Percentiles rank a stretch among this genome's conserved stretches.
Evolutionary conservation across 2,888 invertebrate species (phyloP).

Genomic region (Strigamia transsilvanica): DNA sequence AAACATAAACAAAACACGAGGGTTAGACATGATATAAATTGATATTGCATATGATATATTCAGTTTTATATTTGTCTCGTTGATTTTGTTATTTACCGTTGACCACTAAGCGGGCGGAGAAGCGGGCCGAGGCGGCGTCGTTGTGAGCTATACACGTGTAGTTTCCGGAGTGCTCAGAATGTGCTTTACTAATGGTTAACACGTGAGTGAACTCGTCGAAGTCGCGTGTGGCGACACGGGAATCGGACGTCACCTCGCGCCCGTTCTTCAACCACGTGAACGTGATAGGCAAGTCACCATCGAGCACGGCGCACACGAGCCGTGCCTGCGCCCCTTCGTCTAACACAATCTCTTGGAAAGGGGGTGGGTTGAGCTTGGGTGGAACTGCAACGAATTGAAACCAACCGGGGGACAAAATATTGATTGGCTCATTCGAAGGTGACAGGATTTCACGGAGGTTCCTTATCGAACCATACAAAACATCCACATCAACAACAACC

Average conservation of each 20-base stretch:
- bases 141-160: slow-evolving; percentile 52
- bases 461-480: background rate
- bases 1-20: background rate
- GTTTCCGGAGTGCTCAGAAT: slow-evolving; percentile 51
- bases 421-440: slow-evolving; percentile 46
- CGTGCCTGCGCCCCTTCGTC: slow-evolving; percentile 53
- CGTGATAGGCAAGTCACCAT: slow-evolving; percentile 59
- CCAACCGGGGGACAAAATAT: slow-evolving; percentile 28
- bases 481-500: background rate
- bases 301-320: slow-evolving; percentile 58
- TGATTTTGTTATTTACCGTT: slow-evolving; percentile 41
- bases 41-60: background rate
- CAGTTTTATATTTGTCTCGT: background rate
- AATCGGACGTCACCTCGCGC: slow-evolving; percentile 42
- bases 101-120: slow-evolving; percentile 50
- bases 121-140: slow-evolving; percentile 52
- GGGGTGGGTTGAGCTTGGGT: slow-evolving; percentile 53
- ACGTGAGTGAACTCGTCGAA: slow-evolving; percentile 53
- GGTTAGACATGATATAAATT: background rate
- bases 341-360: slow-evolving; percentile 50
- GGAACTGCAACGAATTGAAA: slow-evolving; percentile 55
- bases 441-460: background rate
- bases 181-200: slow-evolving; percentile 52
- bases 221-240: slow-evolving; percentile 53
- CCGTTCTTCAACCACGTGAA: slow-evolving; percentile 58